Percentiles rank a stretch among this genome's conserved stretches.
phyloP scores from a whole-genome alignment of 2,888 invertebrate genomes.

The Dioctria linearis region DNA sequence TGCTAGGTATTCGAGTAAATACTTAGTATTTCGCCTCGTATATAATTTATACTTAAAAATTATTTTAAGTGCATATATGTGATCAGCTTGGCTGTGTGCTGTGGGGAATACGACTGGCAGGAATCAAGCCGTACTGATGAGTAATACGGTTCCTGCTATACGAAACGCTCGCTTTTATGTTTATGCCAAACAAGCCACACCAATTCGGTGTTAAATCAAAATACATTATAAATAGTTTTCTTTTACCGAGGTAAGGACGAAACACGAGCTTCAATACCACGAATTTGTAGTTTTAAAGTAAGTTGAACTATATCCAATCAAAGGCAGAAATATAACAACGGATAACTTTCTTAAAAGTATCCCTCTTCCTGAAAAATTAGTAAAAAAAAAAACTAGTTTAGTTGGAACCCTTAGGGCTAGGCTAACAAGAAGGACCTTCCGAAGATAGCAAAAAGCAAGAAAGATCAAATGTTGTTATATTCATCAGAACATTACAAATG shows the following conservation, averaged over 20 bases:
- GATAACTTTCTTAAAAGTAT: neutral
- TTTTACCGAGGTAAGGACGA: conserved; percentile 31
- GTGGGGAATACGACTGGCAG: too few species aligned
- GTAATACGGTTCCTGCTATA: too few species aligned
- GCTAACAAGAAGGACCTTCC: conserved; percentile 38
- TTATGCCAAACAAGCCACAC: conserved; percentile 61
- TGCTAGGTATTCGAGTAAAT: too few species aligned
- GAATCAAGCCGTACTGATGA: too few species aligned
- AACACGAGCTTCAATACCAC: conserved; percentile 13
- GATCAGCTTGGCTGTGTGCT: too few species aligned
- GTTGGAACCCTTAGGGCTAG: too few species aligned
- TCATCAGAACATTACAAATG: conserved; percentile 17
- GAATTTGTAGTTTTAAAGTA: conserved; percentile 22
- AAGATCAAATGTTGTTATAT: conserved; percentile 28
- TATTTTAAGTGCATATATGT: too few species aligned
- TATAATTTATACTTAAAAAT: too few species aligned
- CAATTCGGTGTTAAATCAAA: conserved; percentile 59
- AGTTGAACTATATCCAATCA: conserved; percentile 20
- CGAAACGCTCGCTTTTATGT: too few species aligned
- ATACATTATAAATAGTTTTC: conserved; percentile 61
- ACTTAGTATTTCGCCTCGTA: too few species aligned
- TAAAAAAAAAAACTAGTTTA: too few species aligned
- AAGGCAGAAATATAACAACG: conserved; percentile 44
- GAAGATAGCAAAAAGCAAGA: conserved; percentile 31
- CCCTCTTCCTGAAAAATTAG: too few species aligned